Conservation (phyloP, 2,888 invertebrate genomes). For the Neoitamus cyanurus region DNA sequence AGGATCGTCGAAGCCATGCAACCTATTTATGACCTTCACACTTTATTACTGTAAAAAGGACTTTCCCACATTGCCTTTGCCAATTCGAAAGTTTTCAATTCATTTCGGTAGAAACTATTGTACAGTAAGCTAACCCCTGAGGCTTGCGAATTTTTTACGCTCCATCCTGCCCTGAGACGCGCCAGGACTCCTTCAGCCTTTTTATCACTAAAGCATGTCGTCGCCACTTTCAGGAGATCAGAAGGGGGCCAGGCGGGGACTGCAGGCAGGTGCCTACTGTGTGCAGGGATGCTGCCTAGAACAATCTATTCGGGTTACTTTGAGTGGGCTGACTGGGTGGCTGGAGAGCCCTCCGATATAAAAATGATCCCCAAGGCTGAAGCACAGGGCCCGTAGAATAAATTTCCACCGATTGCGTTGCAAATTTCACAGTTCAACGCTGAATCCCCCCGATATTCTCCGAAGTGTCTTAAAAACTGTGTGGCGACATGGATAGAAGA, state of each 20-base stretch:
- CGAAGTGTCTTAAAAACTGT: neutral
- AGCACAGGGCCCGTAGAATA: conserved; percentile 46
- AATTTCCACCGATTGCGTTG: conserved; percentile 49
- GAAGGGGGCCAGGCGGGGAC: neutral
- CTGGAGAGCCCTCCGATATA: neutral
- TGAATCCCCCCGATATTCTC: neutral
- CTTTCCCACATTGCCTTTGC: neutral
- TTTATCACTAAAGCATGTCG: neutral
- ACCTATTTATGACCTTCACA: conserved; percentile 35
- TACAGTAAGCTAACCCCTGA: neutral
- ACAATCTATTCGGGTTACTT: neutral
- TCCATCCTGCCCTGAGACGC: neutral
- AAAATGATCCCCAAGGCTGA: conserved; percentile 10
- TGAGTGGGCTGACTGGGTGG: neutral
- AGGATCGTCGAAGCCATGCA: neutral
- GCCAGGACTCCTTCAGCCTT: neutral
- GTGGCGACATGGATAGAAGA: neutral
- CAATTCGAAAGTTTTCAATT: conserved; percentile 18
- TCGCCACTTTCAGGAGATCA: neutral
- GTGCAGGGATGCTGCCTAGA: conserved; percentile 1
- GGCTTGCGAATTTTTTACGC: neutral
- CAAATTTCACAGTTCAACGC: conserved; percentile 48
- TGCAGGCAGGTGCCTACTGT: conserved; percentile 1
- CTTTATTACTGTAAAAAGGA: neutral
- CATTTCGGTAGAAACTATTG: neutral